These are phyloP conservation scores for Anthopleura sola DNA, from an alignment of 64 coral and sea anemone species.

Conservation along the genomic window DNA sequence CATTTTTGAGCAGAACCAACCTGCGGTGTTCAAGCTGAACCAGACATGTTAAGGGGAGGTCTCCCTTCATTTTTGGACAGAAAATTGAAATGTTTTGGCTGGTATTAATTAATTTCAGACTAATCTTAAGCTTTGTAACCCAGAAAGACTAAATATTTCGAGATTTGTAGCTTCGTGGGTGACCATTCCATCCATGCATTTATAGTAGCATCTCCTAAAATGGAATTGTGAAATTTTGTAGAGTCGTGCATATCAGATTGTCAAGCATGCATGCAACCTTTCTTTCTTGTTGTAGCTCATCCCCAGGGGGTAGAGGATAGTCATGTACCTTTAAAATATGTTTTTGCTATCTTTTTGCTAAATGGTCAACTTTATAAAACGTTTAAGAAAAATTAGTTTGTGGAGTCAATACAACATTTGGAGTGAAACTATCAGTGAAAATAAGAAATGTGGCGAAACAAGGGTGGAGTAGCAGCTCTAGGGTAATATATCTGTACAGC, in stretches of 20 bases:
- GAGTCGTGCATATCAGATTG: background rate
- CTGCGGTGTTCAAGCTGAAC: background rate
- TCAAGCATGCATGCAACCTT: background rate
- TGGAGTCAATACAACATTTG: too few relatives aligned
- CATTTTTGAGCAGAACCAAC: background rate
- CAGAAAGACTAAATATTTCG: background rate
- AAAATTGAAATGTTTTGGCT: background rate
- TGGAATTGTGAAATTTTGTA: background rate
- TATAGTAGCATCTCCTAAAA: background rate
- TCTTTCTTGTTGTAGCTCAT: too few relatives aligned
- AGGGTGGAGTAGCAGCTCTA: too few relatives aligned
- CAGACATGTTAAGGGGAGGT: background rate
- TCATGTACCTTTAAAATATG: too few relatives aligned
- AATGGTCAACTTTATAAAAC: too few relatives aligned
- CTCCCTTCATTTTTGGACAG: background rate
- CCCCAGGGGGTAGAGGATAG: too few relatives aligned
- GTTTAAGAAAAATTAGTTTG: too few relatives aligned
- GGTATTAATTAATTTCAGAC: background rate
- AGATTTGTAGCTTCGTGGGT: background rate
- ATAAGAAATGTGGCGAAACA: too few relatives aligned
- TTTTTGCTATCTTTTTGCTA: too few relatives aligned
- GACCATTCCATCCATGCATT: background rate
- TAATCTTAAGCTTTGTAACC: background rate
- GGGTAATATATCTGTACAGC: too few relatives aligned
- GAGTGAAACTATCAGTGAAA: too few relatives aligned